These are phyloP conservation scores for Sinosuthora webbiana DNA, from an alignment of 2,113 vertebrate genomes.

Conservation along the genomic window DNA sequence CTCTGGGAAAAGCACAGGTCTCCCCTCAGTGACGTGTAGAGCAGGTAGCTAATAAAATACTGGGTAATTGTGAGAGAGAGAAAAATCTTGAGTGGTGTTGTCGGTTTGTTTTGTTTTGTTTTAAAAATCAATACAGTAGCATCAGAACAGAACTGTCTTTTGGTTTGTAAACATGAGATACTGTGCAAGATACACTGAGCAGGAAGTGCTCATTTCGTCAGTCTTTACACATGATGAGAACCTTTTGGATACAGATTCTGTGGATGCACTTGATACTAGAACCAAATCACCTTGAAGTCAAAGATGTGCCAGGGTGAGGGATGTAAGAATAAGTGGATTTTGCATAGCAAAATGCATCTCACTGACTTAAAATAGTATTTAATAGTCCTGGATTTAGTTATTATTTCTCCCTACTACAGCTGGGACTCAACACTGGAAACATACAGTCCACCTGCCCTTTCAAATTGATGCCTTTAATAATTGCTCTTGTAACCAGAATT, in stretches of 20 bases:
- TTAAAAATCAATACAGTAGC: background rate
- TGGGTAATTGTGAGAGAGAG: background rate
- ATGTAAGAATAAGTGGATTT: background rate
- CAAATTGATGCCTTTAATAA: background rate
- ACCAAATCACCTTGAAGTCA: background rate
- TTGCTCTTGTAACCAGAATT: background rate
- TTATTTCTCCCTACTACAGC: background rate
- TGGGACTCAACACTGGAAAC: background rate
- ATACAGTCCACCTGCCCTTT: background rate
- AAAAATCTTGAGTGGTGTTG: background rate
- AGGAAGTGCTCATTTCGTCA: background rate
- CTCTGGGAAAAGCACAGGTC: background rate
- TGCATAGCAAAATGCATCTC: background rate
- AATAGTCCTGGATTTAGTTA: background rate
- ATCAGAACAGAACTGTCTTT: background rate
- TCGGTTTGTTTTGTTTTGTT: too few species aligned
- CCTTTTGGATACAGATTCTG: background rate
- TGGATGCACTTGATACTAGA: background rate
- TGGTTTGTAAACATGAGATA: background rate
- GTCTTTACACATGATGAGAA: background rate
- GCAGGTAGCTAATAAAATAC: background rate
- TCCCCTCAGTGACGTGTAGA: background rate
- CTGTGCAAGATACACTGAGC: background rate
- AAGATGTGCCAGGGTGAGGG: background rate
- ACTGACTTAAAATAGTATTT: background rate